Evolutionary conservation across 2,113 vertebrate species (phyloP).

Genomic region (Perca flavescens): DNA sequence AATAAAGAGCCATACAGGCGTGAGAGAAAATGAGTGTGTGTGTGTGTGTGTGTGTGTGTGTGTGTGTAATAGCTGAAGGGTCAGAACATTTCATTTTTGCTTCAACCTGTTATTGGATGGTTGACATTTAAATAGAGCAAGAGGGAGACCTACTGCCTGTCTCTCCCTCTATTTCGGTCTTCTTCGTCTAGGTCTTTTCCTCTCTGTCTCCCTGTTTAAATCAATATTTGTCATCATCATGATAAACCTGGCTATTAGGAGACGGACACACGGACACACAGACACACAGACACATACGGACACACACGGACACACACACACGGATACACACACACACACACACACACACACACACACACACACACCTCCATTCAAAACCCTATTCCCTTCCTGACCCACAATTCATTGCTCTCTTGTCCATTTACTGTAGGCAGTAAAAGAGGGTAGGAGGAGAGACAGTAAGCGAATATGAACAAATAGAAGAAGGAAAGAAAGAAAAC

Average conservation of each 20-base stretch:
- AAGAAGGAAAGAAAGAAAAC: background rate
- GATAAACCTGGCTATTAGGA: constrained; percentile 71
- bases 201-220: constrained; percentile 48
- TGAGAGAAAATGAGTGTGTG: constrained; percentile 37
- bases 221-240: constrained; percentile 73
- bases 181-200: constrained; percentile 31
- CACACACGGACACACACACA: constrained; percentile 12
- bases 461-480: background rate
- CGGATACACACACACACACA: constrained; percentile 4
- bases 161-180: constrained; percentile 14
- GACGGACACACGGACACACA: constrained; percentile 22
- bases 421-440: constrained; percentile 36
- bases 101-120: constrained; percentile 70
- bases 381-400: constrained; percentile 48
- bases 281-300: background rate
- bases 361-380: constrained; percentile 16
- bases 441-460: constrained; percentile 3
- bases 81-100: constrained; percentile 72
- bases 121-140: constrained; percentile 79
- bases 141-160: constrained; percentile 36
- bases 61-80: constrained; percentile 58
- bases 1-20: constrained; percentile 41
- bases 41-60: constrained; percentile 37
- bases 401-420: constrained; percentile 57
- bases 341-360: constrained; percentile 29